Base-by-base conservation (phyloP, 1,140 invertebrate genomes). In the Rhysida immarginata region DNA sequence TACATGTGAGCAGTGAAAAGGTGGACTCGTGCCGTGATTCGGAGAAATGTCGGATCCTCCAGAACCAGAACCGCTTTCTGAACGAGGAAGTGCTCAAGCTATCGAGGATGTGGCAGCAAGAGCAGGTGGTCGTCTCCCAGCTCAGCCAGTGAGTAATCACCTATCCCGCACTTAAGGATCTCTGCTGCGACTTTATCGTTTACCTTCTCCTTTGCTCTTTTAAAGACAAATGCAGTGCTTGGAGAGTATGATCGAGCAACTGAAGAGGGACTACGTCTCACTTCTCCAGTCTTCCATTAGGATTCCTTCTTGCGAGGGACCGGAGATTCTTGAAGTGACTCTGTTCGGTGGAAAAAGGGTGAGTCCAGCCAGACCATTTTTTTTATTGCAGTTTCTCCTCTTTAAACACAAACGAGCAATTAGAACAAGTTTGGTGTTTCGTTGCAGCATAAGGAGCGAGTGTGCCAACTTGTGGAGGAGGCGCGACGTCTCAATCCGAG, bases 191-290 rank as follows among this genome's bases (percentile, higher is more conserved):
- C n/a, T n/a, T n/a, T n/a, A n/a, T n/a, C n/a, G n/a, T n/a, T n/a
- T n/a, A n/a, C n/a, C n/a, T n/a, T n/a, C n/a, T n/a, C n/a, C n/a
- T n/a, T 46, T 46, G 11, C 8, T 23, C 11, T 46, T 23, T 23
- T 11, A 20, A 11, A 46, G 44, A 20, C 5, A 20, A 23, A 46
- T 20, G 3, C 8, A 46, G 44, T 8, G 11, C 20, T 20, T 46
- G 25, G 68, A 72, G 55, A 63, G 62, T 3, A 68, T 73, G 53
- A 69, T 75, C 46, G 73, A 77, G 50, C 64, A 69, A 55, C 71
- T 75, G 64, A 76, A 74, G 58, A 59, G 69, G 54, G 73, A 77
- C 56, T 77, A 78, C 56, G 69, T 77, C 0, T 73, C 66, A 14
- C 60, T 77, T 18, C 66, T 77, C 18, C 74, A 77, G 61, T 75